These are phyloP conservation scores for Wasmannia auropunctata DNA, from an alignment of 1,140 invertebrate species.

Conservation along the genomic window DNA sequence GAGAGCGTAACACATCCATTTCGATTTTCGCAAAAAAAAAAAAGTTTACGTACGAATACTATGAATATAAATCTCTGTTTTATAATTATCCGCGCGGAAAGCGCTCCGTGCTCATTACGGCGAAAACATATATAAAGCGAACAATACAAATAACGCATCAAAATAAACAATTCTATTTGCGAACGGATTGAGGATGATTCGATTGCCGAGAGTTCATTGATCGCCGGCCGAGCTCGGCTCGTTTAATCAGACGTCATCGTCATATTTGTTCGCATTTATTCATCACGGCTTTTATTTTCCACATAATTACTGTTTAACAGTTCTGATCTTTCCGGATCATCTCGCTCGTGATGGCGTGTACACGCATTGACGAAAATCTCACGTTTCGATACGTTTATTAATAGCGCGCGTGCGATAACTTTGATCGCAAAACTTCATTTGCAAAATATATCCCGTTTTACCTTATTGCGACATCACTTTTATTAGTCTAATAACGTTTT, in stretches of 20 bases:
- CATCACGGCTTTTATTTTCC: constrained; percentile 30
- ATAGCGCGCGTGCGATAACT: background rate
- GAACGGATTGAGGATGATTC: constrained; percentile 44
- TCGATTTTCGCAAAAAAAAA: background rate
- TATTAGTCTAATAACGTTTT: background rate
- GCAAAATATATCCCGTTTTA: background rate
- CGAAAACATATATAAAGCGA: constrained; percentile 46
- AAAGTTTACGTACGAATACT: constrained; percentile 14
- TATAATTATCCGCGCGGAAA: constrained; percentile 27
- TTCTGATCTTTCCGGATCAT: constrained; percentile 41
- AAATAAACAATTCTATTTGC: constrained; percentile 55
- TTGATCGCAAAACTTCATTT: background rate
- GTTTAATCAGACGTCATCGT: constrained; percentile 49
- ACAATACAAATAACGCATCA: constrained; percentile 47
- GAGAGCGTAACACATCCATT: background rate
- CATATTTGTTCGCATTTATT: constrained; percentile 34
- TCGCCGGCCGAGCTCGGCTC: constrained; percentile 5
- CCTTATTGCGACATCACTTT: background rate
- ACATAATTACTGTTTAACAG: constrained; percentile 50
- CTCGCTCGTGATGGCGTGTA: background rate
- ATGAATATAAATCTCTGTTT: no score
- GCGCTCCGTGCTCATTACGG: constrained; percentile 3
- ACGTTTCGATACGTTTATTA: background rate
- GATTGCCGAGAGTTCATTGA: constrained; percentile 42
- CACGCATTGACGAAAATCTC: constrained; percentile 6